Percentiles rank a stretch among this genome's conserved stretches.
Conservation (phyloP, 2,888 invertebrate genomes). For the Drosophila limbata region DNA sequence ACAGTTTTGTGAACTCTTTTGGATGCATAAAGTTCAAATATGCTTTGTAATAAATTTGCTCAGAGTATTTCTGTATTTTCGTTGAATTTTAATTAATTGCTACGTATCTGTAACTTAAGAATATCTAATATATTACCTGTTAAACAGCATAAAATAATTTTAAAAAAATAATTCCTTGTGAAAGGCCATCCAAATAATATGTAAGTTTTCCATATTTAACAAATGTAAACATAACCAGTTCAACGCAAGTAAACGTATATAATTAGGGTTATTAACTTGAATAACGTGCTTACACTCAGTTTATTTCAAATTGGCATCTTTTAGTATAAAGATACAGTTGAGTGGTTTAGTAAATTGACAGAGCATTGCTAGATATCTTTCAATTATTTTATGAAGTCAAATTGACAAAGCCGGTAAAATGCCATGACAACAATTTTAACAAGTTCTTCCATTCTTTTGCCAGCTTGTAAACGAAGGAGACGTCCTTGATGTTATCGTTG, state of each 20-base stretch:
- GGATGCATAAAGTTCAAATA: not conserved
- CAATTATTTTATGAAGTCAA: conserved; percentile 23
- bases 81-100: no score
- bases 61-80: no score
- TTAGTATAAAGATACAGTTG: not conserved
- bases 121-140: no score
- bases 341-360: conserved; percentile 1
- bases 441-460: not conserved
- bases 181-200: no score
- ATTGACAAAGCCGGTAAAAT: conserved; percentile 18
- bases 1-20: not conserved
- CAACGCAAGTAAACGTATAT: not conserved
- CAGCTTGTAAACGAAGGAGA: not conserved
- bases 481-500: conserved; percentile 13
- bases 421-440: conserved; percentile 9
- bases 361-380: conserved; percentile 17
- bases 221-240: not conserved
- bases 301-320: not conserved
- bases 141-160: no score
- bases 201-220: not conserved
- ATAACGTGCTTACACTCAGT: not conserved
- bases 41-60: no score
- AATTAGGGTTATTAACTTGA: not conserved
- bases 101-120: no score
- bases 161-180: no score